These are phyloP conservation scores for Xyrichtys novacula DNA, from an alignment of 2,797 vertebrate genomes.

Conservation along the genomic window DNA sequence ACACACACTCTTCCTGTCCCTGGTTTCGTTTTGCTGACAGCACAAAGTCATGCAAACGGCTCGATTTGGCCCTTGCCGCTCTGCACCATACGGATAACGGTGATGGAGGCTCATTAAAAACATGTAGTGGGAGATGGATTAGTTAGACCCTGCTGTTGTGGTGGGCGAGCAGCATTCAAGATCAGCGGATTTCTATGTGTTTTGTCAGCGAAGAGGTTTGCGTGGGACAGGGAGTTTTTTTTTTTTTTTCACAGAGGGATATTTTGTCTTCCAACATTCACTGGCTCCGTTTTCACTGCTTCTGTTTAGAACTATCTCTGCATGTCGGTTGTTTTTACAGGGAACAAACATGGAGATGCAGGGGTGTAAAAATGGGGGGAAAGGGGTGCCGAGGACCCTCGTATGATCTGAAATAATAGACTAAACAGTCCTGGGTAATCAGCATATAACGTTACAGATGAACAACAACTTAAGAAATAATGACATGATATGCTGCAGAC, in stretches of 20 bases:
- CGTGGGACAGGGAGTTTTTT: slow-evolving; percentile 46
- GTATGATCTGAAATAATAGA: no score
- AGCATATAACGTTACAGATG: no score
- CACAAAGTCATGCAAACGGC: slow-evolving; percentile 68
- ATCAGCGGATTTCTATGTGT: slow-evolving; percentile 54
- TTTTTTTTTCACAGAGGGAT: no score
- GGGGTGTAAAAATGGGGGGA: background rate
- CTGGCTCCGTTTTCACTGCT: slow-evolving; percentile 41
- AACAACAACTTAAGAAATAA: no score
- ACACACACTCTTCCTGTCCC: slow-evolving; percentile 25
- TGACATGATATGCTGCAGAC: no score
- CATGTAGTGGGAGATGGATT: slow-evolving; percentile 77
- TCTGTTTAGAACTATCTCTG: slow-evolving; percentile 29
- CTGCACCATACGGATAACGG: slow-evolving; percentile 71
- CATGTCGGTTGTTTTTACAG: slow-evolving; percentile 19
- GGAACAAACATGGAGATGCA: slow-evolving; percentile 3
- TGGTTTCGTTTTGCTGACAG: slow-evolving; percentile 75
- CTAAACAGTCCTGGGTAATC: no score
- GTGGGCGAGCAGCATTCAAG: slow-evolving; percentile 53
- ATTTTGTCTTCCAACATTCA: slow-evolving; percentile 25
- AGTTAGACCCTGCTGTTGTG: slow-evolving; percentile 70
- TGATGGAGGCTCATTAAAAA: slow-evolving; percentile 77
- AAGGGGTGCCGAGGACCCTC: no score
- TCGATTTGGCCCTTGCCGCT: slow-evolving; percentile 50
- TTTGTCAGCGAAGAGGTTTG: slow-evolving; percentile 62